Percentiles rank a stretch among this genome's conserved stretches.
Evolutionary conservation across 37 sponge, comb jelly and placozoan genomes (phyloP).

Genomic region (Amphimedon queenslandica): DNA sequence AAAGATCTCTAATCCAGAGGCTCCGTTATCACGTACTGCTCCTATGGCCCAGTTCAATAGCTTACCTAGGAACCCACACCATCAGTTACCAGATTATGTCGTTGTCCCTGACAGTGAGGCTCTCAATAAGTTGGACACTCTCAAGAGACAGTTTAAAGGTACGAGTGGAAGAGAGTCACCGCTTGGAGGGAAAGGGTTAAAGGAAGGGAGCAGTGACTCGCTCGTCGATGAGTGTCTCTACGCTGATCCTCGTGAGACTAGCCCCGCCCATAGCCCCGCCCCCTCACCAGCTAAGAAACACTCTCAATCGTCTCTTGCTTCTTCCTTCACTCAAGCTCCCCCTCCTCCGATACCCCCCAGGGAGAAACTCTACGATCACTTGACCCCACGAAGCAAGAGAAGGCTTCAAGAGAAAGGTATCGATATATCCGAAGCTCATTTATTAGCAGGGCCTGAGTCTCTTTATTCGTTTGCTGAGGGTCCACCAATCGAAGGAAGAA

Average conservation of each 20-base stretch:
- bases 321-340: neutral
- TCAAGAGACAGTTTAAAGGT: neutral
- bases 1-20: too few relatives aligned
- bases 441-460: neutral
- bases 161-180: neutral
- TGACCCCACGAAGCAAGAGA: neutral
- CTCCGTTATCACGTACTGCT: neutral
- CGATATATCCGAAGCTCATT: neutral
- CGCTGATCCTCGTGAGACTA: neutral
- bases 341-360: neutral
- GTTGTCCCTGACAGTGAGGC: neutral
- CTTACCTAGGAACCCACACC: neutral
- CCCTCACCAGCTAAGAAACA: neutral
- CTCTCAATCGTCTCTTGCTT: neutral
- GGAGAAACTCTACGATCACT: neutral
- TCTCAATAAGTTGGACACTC: neutral
- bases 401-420: neutral
- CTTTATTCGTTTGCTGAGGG: neutral
- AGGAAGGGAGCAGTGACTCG: too few relatives aligned
- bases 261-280: neutral
- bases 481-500: too few relatives aligned
- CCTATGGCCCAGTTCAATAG: neutral
- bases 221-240: too few relatives aligned
- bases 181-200: too few relatives aligned
- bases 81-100: neutral